Evolutionary conservation across 2,797 vertebrate genomes (phyloP).

Genomic region (Centropyge bicolor): DNA sequence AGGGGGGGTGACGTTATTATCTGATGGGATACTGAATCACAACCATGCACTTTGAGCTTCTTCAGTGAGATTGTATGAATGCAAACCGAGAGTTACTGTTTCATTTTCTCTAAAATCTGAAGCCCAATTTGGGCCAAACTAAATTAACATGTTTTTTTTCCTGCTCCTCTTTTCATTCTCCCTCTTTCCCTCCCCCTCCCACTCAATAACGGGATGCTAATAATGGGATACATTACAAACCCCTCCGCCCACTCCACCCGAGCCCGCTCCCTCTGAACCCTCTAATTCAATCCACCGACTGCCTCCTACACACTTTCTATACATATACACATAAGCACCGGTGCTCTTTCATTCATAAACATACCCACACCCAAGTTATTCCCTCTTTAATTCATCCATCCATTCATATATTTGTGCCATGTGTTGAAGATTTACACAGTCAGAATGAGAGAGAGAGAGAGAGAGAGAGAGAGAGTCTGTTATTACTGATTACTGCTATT

Average conservation of each 20-base stretch:
- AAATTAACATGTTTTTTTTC: conserved; percentile 1
- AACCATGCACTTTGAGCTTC: conserved; percentile 26
- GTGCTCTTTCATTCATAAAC: conserved; percentile 39
- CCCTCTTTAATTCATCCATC: neutral
- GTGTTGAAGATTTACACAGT: neutral
- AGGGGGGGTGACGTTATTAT: conserved; percentile 58
- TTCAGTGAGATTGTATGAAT: neutral
- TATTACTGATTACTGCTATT: no score
- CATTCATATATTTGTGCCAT: neutral
- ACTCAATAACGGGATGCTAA: conserved; percentile 24
- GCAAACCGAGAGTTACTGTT: neutral
- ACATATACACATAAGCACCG: conserved; percentile 6
- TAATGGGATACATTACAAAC: conserved; percentile 25
- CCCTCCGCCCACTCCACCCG: neutral
- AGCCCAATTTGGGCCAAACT: neutral
- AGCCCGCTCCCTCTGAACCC: conserved; percentile 5
- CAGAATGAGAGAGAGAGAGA: neutral
- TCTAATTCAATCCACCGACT: neutral
- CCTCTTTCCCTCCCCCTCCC: neutral
- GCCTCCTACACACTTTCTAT: conserved; percentile 4
- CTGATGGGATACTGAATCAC: conserved; percentile 52
- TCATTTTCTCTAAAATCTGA: conserved; percentile 10
- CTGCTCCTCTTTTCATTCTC: neutral
- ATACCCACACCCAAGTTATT: neutral
- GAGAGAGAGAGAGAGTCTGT: neutral